phyloP scores from a whole-genome alignment of 92 coral and sea anemone genomes.

The Epizoanthus ramosus region DNA sequence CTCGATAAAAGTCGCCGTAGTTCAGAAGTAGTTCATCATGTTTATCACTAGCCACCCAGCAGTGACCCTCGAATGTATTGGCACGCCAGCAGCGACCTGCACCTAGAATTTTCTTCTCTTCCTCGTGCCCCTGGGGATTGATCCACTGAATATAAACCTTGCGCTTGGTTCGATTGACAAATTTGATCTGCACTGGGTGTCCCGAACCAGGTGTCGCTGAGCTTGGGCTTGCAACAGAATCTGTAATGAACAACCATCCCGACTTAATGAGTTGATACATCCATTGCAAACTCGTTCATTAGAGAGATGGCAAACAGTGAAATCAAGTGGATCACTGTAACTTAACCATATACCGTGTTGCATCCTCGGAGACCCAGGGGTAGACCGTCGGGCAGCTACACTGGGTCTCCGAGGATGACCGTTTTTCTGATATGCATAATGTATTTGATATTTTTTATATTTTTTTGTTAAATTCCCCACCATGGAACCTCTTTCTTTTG shows the following conservation, averaged over 20 bases:
- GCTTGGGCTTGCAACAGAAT: too few species aligned
- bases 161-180: conserved; percentile 76
- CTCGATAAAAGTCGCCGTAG: conserved; percentile 82
- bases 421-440: conserved; percentile 12
- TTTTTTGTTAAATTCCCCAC: too few species aligned
- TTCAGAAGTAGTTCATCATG: conserved; percentile 77
- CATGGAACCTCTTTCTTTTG: too few species aligned
- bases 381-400: too few species aligned
- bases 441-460: too few species aligned
- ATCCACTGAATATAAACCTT: conserved; percentile 84
- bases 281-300: too few species aligned
- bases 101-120: conserved; percentile 68
- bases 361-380: too few species aligned
- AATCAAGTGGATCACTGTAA: background rate
- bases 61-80: conserved; percentile 81
- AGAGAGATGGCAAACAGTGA: background rate
- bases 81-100: conserved; percentile 90
- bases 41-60: conserved; percentile 85
- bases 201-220: conserved; percentile 56
- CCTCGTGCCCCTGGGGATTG: conserved; percentile 77
- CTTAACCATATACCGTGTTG: too few species aligned
- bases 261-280: too few species aligned
- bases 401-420: too few species aligned
- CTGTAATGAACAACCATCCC: too few species aligned
- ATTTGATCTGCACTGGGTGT: conserved; percentile 79